phyloP scores from a whole-genome alignment of 2,113 vertebrate species.

The Oxyura jamaicensis region DNA sequence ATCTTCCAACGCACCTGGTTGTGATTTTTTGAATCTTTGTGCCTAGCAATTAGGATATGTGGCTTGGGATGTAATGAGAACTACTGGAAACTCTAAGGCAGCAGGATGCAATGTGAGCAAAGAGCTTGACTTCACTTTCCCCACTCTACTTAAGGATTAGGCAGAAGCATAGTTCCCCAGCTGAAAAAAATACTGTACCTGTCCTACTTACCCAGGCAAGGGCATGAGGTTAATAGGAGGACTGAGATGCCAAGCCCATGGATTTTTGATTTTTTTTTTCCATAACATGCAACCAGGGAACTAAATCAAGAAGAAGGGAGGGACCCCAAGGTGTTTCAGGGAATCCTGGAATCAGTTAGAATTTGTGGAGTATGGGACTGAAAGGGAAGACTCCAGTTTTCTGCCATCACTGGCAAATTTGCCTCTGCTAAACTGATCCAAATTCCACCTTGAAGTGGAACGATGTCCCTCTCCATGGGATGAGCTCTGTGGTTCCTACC shows the following conservation, averaged over 20 bases:
- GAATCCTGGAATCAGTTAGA: background rate
- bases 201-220: background rate
- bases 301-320: background rate
- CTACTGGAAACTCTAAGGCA: background rate
- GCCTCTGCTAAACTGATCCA: background rate
- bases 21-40: background rate
- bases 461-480: background rate
- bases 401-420: background rate
- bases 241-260: background rate
- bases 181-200: background rate
- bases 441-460: background rate
- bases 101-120: background rate
- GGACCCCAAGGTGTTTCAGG: background rate
- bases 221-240: background rate
- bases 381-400: background rate
- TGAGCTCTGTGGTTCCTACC: background rate
- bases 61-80: background rate
- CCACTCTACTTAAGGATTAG: background rate
- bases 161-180: background rate
- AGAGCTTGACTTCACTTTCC: background rate
- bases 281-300: background rate
- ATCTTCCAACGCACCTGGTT: fast-evolving
- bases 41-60: background rate
- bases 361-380: background rate
- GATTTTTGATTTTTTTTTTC: background rate